Evolutionary conservation across 1,140 invertebrate genomes (phyloP).

Genomic region (Drosophila suzukii): DNA sequence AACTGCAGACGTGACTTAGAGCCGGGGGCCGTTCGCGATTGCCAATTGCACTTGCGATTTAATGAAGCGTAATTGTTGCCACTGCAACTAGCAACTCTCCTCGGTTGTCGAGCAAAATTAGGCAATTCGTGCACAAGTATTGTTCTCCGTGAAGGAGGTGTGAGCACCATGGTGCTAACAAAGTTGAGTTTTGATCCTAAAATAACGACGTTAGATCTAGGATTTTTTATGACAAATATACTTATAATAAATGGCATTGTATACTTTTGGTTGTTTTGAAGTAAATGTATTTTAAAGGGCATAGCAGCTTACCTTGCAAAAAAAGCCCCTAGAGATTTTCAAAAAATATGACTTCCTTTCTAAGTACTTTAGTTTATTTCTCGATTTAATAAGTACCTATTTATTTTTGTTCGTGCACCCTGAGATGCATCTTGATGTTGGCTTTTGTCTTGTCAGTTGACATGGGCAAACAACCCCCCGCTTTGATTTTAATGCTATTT

Average conservation of each 20-base stretch:
- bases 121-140: constrained; percentile 45
- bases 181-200: neutral
- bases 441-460: constrained; percentile 32
- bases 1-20: constrained; percentile 32
- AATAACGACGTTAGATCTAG: no score
- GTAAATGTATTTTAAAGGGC: neutral
- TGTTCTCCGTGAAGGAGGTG: neutral
- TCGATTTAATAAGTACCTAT: neutral
- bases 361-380: no score
- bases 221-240: no score
- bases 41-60: constrained; percentile 74
- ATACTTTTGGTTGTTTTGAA: neutral
- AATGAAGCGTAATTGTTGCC: constrained; percentile 78
- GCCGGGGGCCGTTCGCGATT: constrained; percentile 36
- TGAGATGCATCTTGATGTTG: constrained; percentile 28
- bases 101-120: constrained; percentile 56
- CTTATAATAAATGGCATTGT: no score
- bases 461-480: neutral
- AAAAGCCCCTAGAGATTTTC: no score
- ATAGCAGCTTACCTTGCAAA: no score
- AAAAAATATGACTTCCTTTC: no score
- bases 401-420: constrained; percentile 5
- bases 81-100: constrained; percentile 21
- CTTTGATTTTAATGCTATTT: constrained; percentile 21
- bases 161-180: neutral